Evolutionary conservation across 2,797 vertebrate genomes (phyloP).

Genomic region (Gymnodraco acuticeps): DNA sequence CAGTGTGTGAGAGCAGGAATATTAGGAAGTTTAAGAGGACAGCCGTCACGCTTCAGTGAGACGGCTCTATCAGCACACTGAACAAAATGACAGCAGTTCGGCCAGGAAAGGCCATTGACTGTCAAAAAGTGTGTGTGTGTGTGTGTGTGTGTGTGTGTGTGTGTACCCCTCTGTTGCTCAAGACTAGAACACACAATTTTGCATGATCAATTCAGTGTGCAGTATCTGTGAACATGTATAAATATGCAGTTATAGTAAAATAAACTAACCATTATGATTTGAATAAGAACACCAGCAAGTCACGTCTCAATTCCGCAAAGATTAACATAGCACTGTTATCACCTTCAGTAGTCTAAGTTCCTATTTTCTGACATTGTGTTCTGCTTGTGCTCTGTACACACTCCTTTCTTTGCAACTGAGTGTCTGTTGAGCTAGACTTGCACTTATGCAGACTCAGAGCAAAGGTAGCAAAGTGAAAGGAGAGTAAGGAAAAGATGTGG

Average conservation of each 20-base stretch:
- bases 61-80: neutral
- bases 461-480: constrained; percentile 13
- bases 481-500: neutral
- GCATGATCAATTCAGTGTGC: no score
- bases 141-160: no score
- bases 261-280: no score
- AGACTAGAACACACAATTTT: no score
- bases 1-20: constrained; percentile 15
- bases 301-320: neutral
- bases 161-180: no score
- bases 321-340: neutral
- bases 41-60: neutral
- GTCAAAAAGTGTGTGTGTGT: neutral
- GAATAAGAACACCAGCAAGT: no score
- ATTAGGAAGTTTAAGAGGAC: constrained; percentile 22
- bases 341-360: constrained; percentile 1
- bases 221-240: neutral
- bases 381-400: neutral
- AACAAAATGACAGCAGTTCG: constrained; percentile 11
- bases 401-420: neutral
- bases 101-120: neutral
- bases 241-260: neutral
- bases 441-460: neutral
- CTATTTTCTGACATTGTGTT: constrained; percentile 9
- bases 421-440: neutral